phyloP scores from a whole-genome alignment of 2,113 vertebrate species.

The Raja brachyura region DNA sequence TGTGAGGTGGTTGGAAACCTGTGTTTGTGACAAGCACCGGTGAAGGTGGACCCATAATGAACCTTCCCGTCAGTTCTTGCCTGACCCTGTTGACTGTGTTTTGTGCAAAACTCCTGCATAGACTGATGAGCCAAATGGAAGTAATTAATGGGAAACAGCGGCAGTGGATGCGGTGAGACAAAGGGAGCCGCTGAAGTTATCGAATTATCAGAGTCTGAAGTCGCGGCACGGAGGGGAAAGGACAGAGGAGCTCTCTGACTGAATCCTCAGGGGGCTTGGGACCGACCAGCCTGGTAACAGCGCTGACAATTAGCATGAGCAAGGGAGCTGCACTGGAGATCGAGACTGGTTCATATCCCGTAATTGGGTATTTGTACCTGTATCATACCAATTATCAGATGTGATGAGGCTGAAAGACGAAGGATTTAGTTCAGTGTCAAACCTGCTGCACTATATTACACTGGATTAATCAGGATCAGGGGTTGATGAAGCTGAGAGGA shows the following conservation, averaged over 20 bases:
- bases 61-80: not conserved
- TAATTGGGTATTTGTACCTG: constrained; percentile 39
- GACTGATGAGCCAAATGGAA: constrained; percentile 9
- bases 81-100: not conserved
- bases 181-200: not conserved
- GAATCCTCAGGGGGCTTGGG: not conserved
- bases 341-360: constrained; percentile 16
- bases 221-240: not conserved
- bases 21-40: not conserved
- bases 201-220: constrained; percentile 25
- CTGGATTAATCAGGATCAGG: constrained; percentile 38
- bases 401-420: constrained; percentile 33
- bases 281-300: constrained; percentile 15
- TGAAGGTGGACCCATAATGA: not conserved
- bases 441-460: constrained; percentile 36
- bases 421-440: constrained; percentile 33
- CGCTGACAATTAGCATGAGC: constrained; percentile 27
- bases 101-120: not conserved
- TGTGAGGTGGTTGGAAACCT: not conserved
- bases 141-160: constrained; percentile 20
- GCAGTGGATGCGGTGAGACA: not conserved
- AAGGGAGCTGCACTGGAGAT: not conserved
- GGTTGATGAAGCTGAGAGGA: constrained; percentile 35
- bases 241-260: not conserved
- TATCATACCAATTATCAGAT: constrained; percentile 28